phyloP scores from a whole-genome alignment of 2,113 vertebrate species.

The Eretmodus cyanostictus region DNA sequence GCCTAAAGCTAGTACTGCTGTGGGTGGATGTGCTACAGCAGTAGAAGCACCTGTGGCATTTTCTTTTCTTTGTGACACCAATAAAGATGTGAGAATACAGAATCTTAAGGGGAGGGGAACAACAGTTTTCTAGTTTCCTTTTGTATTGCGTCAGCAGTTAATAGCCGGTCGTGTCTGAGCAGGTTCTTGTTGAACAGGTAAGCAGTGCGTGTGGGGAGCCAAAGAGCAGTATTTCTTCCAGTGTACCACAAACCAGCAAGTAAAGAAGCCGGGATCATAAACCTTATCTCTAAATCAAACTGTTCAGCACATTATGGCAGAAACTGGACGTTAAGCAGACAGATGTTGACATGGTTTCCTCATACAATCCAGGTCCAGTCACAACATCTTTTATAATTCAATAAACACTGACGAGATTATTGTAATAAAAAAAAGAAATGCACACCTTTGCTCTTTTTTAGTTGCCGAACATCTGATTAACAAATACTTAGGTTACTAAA shows the following conservation, averaged over 20 bases:
- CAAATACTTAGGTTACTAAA: background rate
- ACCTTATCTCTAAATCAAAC: background rate
- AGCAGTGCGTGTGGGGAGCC: background rate
- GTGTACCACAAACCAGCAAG: background rate
- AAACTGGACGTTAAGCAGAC: background rate
- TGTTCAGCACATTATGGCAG: background rate
- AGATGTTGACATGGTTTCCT: background rate
- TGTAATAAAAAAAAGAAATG: background rate
- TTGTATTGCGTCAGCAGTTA: background rate
- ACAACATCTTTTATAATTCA: background rate
- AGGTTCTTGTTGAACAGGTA: background rate
- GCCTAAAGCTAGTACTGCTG: background rate
- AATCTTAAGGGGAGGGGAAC: background rate
- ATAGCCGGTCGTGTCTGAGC: background rate
- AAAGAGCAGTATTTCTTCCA: background rate
- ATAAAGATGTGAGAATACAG: background rate
- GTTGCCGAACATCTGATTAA: background rate
- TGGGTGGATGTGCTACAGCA: background rate
- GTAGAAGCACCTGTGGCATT: background rate
- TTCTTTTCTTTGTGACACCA: background rate
- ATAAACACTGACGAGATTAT: background rate
- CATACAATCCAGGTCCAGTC: background rate
- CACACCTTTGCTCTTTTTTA: background rate
- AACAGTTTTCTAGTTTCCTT: background rate
- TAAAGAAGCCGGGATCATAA: background rate